phyloP scores from a whole-genome alignment of 2,888 invertebrate genomes.

The Netelia melanura region DNA sequence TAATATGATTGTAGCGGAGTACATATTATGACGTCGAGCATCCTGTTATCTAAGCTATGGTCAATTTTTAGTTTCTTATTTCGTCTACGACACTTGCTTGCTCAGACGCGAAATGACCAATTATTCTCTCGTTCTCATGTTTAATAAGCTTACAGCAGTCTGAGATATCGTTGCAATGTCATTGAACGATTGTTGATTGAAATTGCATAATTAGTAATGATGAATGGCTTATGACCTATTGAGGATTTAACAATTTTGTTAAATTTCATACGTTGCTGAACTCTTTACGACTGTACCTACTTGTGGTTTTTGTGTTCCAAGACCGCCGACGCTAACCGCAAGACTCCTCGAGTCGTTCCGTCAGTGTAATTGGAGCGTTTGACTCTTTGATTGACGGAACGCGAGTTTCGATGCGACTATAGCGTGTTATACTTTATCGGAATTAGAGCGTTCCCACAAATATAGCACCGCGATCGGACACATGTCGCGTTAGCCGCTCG shows the following conservation, averaged over 20 bases:
- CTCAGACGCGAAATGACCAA: neutral
- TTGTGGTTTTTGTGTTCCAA: slow-evolving; percentile 23
- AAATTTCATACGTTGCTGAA: neutral
- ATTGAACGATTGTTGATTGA: no score
- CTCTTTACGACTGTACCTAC: slow-evolving; percentile 21
- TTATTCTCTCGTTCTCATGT: neutral
- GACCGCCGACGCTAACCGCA: slow-evolving; percentile 49
- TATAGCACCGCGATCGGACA: slow-evolving; percentile 80
- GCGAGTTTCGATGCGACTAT: slow-evolving; percentile 15
- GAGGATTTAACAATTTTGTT: neutral
- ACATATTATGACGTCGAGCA: slow-evolving; percentile 51
- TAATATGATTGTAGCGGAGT: slow-evolving; percentile 35
- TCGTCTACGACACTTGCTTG: neutral
- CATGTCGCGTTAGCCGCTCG: slow-evolving; percentile 76
- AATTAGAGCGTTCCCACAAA: slow-evolving; percentile 81
- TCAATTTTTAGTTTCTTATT: slow-evolving; percentile 4
- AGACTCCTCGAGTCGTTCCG: slow-evolving; percentile 46
- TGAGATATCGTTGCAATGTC: no score
- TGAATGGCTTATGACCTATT: no score
- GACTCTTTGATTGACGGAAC: slow-evolving; percentile 63
- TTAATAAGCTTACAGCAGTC: no score
- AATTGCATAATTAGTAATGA: no score
- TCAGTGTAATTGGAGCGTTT: slow-evolving; percentile 52
- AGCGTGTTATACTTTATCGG: slow-evolving; percentile 55
- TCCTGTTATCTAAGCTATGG: slow-evolving; percentile 24